phyloP scores from a whole-genome alignment of 2,797 vertebrate genomes.

The Esox lucius region DNA sequence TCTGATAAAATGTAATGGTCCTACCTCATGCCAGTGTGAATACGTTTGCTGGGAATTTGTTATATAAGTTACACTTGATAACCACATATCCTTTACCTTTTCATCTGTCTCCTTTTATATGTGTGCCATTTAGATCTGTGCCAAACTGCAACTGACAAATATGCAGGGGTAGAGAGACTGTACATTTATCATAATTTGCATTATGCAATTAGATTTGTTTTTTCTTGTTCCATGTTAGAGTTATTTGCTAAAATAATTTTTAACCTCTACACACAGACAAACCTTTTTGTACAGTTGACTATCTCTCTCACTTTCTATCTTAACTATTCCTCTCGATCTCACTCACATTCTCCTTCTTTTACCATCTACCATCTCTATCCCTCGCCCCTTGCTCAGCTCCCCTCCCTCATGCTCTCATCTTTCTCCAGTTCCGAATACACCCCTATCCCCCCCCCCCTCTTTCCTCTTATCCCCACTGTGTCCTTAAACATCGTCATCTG shows the following conservation, averaged over 20 bases:
- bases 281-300: slow-evolving; percentile 10
- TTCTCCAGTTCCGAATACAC: neutral
- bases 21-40: too few species aligned
- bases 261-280: slow-evolving; percentile 27
- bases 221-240: slow-evolving; percentile 19
- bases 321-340: neutral
- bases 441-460: neutral
- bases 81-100: slow-evolving; percentile 11
- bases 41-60: neutral
- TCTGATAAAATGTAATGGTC: too few species aligned
- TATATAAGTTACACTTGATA: slow-evolving; percentile 17
- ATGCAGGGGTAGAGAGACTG: slow-evolving; percentile 14
- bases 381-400: neutral
- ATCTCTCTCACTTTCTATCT: neutral
- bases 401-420: neutral
- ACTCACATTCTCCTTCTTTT: neutral
- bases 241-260: slow-evolving; percentile 49
- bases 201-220: slow-evolving; percentile 42
- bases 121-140: slow-evolving; percentile 20
- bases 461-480: slow-evolving; percentile 28
- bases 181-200: slow-evolving; percentile 21
- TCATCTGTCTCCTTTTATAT: slow-evolving; percentile 20
- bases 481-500: slow-evolving; percentile 56
- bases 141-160: slow-evolving; percentile 25
- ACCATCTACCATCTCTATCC: neutral